phyloP scores from a whole-genome alignment of 2,113 vertebrate species.

The Lates calcarifer region DNA sequence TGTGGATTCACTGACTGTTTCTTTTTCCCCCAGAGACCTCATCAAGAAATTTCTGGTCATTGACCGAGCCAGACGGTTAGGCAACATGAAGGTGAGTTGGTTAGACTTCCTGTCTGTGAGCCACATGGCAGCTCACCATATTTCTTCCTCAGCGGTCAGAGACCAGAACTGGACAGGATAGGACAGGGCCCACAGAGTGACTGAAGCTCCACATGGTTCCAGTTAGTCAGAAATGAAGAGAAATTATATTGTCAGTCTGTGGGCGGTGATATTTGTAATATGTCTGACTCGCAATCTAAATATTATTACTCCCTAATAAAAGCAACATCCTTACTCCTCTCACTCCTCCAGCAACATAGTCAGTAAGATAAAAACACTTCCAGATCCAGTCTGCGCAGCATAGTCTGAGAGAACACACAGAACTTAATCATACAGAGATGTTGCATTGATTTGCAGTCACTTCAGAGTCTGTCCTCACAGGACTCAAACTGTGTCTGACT shows the following conservation, averaged over 20 bases:
- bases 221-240: slow-evolving; percentile 24
- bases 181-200: not conserved
- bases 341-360: not conserved
- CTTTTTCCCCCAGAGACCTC: slow-evolving; percentile 88
- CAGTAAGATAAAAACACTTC: not conserved
- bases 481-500: too few relatives aligned
- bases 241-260: not conserved
- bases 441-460: too few relatives aligned
- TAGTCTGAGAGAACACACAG: not conserved
- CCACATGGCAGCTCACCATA: not conserved
- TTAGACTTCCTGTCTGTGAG: slow-evolving; percentile 29
- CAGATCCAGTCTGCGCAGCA: too few relatives aligned
- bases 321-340: not conserved
- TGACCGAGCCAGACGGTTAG: slow-evolving; percentile 92
- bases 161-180: not conserved
- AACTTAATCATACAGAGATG: too few relatives aligned
- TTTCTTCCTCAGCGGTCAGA: slow-evolving; percentile 8
- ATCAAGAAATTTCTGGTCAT: slow-evolving; percentile 96
- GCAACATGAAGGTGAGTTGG: slow-evolving; percentile 95
- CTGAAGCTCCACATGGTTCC: slow-evolving; percentile 35
- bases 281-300: not conserved
- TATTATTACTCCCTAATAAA: slow-evolving; percentile 4
- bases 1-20: slow-evolving; percentile 30
- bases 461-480: too few relatives aligned
- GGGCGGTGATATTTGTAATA: not conserved